Percentiles rank a stretch among this genome's conserved stretches.
Evolutionary conservation across 2,113 vertebrate genomes (phyloP).

Genomic region (Tringa solitaria): DNA sequence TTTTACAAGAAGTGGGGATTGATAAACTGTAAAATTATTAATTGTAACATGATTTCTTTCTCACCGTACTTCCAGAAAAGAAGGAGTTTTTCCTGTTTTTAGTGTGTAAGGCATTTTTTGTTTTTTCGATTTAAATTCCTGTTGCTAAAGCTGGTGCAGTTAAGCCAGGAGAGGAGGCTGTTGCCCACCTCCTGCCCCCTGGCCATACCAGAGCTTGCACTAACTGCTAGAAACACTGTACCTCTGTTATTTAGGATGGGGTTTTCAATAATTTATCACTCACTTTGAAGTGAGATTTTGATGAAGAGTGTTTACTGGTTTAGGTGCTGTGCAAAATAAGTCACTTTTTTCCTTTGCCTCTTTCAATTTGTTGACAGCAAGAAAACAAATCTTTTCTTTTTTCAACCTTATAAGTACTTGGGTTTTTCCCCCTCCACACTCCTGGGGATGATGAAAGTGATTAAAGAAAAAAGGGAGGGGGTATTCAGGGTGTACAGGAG

Average conservation of each 20-base stretch:
- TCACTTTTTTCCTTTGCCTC: background rate
- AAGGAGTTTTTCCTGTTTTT: background rate
- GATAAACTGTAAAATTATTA: background rate
- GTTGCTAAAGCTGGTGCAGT: background rate
- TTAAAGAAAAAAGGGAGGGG: background rate
- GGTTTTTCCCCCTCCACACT: accelerated
- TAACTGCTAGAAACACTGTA: background rate
- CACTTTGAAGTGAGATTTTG: background rate
- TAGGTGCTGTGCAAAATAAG: background rate
- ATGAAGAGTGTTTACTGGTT: background rate
- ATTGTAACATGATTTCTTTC: background rate
- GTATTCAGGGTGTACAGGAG: background rate
- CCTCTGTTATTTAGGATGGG: background rate
- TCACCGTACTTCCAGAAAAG: background rate
- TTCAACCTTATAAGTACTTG: background rate
- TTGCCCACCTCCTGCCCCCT: background rate
- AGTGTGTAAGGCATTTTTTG: background rate
- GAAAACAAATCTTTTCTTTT: background rate
- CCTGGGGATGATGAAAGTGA: background rate
- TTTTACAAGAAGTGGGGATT: background rate
- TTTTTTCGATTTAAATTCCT: background rate
- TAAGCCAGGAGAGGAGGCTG: background rate
- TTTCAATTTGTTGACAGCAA: background rate
- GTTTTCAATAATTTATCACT: background rate
- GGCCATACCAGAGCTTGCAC: background rate